These are phyloP conservation scores for Arctia plantaginis DNA, from an alignment of 2,888 invertebrate genomes.

Conservation along the genomic window DNA sequence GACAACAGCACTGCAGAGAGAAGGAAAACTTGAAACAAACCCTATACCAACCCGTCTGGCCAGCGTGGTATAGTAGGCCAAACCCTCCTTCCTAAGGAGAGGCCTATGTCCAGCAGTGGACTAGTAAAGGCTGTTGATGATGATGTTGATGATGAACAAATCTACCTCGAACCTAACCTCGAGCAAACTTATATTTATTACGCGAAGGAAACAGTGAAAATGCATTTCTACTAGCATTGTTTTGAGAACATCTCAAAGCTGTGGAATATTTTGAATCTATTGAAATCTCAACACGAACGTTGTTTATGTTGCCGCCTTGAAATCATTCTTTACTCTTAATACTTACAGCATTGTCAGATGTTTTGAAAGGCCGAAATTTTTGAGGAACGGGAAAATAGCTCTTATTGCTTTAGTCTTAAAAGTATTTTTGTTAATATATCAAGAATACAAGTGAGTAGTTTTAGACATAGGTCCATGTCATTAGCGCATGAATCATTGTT, in stretches of 20 bases:
- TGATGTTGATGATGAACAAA: no score
- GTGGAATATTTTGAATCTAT: constrained; percentile 40
- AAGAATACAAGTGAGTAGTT: constrained; percentile 29
- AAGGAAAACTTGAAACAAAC: no score
- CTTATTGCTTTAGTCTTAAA: constrained; percentile 35
- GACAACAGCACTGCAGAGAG: no score
- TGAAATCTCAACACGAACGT: constrained; percentile 39
- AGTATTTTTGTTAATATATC: constrained; percentile 29
- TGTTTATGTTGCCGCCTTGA: constrained; percentile 39
- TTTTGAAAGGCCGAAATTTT: constrained; percentile 20
- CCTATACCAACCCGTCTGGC: no score
- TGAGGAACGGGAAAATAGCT: constrained; percentile 17
- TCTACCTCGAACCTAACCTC: no score
- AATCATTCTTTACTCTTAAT: constrained; percentile 44
- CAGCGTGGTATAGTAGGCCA: no score
- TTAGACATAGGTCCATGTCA: constrained; percentile 17
- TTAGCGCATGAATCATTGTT: background rate
- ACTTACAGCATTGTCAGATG: constrained; percentile 38
- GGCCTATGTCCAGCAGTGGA: no score
- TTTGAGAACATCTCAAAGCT: constrained; percentile 16
- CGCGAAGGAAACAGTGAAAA: constrained; percentile 17
- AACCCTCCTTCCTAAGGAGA: no score
- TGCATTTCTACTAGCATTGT: constrained; percentile 22
- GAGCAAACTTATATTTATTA: constrained; percentile 17
- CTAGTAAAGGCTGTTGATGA: no score